Base-by-base conservation (phyloP, 2,888 invertebrate genomes). In the Drosophila sordidula region DNA sequence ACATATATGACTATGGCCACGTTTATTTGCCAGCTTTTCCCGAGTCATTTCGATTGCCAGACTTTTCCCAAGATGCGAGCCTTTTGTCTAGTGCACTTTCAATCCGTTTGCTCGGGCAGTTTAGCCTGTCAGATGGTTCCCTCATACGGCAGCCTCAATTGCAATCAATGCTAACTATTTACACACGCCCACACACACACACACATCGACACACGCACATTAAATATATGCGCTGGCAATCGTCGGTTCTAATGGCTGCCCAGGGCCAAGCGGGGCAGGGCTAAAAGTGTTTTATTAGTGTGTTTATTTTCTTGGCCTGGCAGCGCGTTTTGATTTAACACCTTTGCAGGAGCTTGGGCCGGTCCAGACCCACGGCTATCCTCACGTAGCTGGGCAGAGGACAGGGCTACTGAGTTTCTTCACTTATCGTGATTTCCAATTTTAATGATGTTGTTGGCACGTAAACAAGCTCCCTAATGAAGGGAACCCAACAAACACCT, bases 321-420 rank as follows among this genome's bases (percentile, higher is more conserved):
- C 56, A 45, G 46, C 46, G 38, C 50, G 73, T 78, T 81, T 85
- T 85, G 86, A 87, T 82, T 88, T 80, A 82, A 72, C 88, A 78
- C 83, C 68, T 82, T 58, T 64, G n/a, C 65, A 68, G 63, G 66
- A 72, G 69, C 58, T 66, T 56, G 51, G 38, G 45, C 9, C 46
- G 16, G 26, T 26, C 38, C 14, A 49, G 36, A 59, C 9, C 26
- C 36, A 45, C 26, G 25, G n/a, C 29, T 50, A 6, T n/a, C 12
- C 6, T 0, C 14, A 14, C 16, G 9, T 3, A 18, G n/a, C 44
- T 38, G 49, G 6, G 22, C 26, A 29, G 29, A 8, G 9, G 3
- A 9, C 8, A 9, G 3, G 29, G 9, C 29, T 9, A 29, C 29
- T 29, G 29, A 29, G 8, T 45, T 57, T 38, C 61, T 39, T 51